Evolutionary conservation across 2,797 vertebrate genomes (phyloP).

Genomic region (Oreochromis mossambicus): DNA sequence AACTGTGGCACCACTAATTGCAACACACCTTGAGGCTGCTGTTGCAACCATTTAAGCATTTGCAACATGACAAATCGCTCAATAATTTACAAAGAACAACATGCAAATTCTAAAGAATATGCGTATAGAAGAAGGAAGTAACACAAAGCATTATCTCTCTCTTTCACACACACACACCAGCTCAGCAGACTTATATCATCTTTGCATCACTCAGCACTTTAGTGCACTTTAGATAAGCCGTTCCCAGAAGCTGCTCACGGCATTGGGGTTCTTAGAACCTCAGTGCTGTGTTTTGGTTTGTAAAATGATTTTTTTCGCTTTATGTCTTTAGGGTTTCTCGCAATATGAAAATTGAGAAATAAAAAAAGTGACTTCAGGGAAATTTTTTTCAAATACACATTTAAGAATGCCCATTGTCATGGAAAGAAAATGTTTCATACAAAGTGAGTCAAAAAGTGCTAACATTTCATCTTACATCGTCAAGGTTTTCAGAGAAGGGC

Average conservation of each 20-base stretch:
- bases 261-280: conserved; percentile 24
- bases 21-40: not conserved
- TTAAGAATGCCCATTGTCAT: not conserved
- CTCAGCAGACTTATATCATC: not conserved
- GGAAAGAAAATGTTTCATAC: not conserved
- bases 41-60: not conserved
- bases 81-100: conserved; percentile 7
- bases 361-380: not conserved
- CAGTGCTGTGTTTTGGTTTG: not conserved
- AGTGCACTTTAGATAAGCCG: conserved; percentile 10
- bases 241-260: conserved; percentile 10
- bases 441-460: conserved; percentile 23
- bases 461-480: not conserved
- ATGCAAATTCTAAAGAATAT: not conserved
- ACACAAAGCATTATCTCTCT: not conserved
- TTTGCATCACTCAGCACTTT: not conserved
- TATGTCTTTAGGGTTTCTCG: not conserved
- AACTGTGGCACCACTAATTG: not conserved
- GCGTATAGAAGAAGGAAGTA: conserved; percentile 11
- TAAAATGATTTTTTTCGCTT: not conserved
- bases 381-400: not conserved
- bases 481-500: conserved; percentile 7
- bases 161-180: rapidly evolving
- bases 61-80: not conserved
- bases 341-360: not conserved